Conservation (phyloP, 1,140 invertebrate genomes). For the Bombus turneri region DNA sequence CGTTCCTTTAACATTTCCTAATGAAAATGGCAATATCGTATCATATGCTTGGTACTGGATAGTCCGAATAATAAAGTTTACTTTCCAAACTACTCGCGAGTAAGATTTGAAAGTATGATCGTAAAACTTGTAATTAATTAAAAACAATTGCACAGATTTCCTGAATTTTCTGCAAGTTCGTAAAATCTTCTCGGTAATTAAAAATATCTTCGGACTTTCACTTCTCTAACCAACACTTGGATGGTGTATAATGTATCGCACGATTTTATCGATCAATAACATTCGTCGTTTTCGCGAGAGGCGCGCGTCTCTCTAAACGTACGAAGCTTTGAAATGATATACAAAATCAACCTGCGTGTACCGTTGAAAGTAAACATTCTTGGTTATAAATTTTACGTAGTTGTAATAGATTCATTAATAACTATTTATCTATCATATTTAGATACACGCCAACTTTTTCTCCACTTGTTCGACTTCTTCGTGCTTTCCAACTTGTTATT, state of each 20-base stretch:
- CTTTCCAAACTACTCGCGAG: background rate
- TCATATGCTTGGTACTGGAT: background rate
- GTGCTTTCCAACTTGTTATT: background rate
- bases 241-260: background rate
- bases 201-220: background rate
- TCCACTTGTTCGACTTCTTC: background rate
- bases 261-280: background rate
- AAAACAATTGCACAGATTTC: background rate
- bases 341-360: background rate
- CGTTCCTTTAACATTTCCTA: background rate
- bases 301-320: background rate
- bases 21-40: background rate
- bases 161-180: background rate
- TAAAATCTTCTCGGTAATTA: background rate
- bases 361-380: background rate
- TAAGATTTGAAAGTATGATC: background rate
- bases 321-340: background rate
- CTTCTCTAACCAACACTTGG: background rate
- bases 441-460: no score
- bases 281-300: background rate
- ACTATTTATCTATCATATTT: background rate
- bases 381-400: background rate
- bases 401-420: background rate
- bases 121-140: background rate
- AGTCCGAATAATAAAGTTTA: background rate